A percentile compares a stretch with the other conserved stretches of the same genome.
Conservation (phyloP, 2,888 invertebrate genomes). For the Tortricodes alternella region DNA sequence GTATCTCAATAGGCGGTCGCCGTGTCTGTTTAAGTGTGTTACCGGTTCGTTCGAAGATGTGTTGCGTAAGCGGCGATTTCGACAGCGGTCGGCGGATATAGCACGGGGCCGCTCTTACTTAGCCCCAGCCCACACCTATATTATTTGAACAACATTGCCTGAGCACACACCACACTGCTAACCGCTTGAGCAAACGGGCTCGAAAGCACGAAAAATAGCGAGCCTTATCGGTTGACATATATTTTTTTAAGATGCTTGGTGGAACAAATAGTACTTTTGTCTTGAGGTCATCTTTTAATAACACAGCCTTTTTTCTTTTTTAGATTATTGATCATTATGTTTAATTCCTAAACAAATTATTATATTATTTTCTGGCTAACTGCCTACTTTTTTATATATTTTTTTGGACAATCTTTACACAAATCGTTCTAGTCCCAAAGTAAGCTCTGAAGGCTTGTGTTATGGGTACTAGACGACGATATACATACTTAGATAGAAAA, state of each 20-base stretch:
- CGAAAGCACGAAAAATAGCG: conserved; percentile 49
- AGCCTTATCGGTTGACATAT: conserved; percentile 55
- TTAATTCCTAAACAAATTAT: conserved; percentile 36
- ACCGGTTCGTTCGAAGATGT: conserved; percentile 65
- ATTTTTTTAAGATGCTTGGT: conserved; percentile 24
- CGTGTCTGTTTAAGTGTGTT: conserved; percentile 55
- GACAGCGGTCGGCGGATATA: conserved; percentile 69
- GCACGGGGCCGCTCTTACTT: conserved; percentile 77
- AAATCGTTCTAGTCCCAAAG: too few species aligned
- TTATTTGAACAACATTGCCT: conserved; percentile 65
- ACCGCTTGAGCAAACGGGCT: conserved; percentile 63
- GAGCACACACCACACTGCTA: conserved; percentile 57
- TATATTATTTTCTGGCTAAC: conserved; percentile 37
- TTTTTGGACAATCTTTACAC: too few species aligned
- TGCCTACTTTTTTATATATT: too few species aligned
- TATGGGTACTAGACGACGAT: too few species aligned
- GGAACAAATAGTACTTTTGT: background rate
- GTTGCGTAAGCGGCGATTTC: conserved; percentile 74
- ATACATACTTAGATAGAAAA: too few species aligned
- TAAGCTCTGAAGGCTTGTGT: too few species aligned
- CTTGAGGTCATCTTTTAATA: background rate
- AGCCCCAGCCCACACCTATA: conserved; percentile 70
- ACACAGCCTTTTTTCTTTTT: too few species aligned
- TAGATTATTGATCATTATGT: too few species aligned
- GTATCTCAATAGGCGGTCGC: conserved; percentile 45